Base-by-base conservation (phyloP, 35 echinoderm and acorn worm genomes). In the Strongylocentrotus purpuratus region DNA sequence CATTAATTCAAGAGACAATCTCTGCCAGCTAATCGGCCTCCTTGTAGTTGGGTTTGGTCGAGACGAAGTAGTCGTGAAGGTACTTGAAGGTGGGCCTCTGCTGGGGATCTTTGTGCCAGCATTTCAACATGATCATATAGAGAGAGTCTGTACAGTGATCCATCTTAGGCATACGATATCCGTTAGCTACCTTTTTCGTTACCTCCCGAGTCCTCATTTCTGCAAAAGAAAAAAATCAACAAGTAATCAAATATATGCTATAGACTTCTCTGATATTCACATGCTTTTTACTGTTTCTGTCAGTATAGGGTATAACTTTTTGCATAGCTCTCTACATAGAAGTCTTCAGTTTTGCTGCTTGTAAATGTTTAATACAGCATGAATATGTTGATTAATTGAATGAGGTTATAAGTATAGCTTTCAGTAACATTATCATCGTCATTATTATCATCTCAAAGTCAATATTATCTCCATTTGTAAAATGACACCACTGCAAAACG, bases 1-100 rank as follows among this genome's bases (percentile, higher is more conserved):
- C 50, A 55, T 41, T 3, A 0, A 41, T 55, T 55, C 8, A 55
- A 55, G 50, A 55, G 50, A 12, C 50, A 6, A 78, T 78, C 22
- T 2, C 25, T 17, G 61, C 61, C 20, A 78, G 65, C 31, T 96
- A 95, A 32, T 95, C 96, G 0, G 96, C 94, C 86, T 97, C 96
- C 52, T 71, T 95, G 92, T 97, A 97, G 45, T 95, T 95, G 35
- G 96, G 95, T 45, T 97, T 95, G 12, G 95, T 97, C n/a, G 95
- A 78, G 10, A 97, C 96, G 70, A 97, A 97, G 96, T 97, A 97
- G 47, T 97, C 96, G 58, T 97, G 96, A 8, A 97, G 92, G 92
- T 95, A 97, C 47, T 97, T 95, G 88, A 97, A 97, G 32, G 96
- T 97, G 0, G 96, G 96, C 17, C 96, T 48, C 33, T 48, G 25